Evolutionary conservation across 2,113 vertebrate genomes (phyloP).

Genomic region (Motacilla alba): DNA sequence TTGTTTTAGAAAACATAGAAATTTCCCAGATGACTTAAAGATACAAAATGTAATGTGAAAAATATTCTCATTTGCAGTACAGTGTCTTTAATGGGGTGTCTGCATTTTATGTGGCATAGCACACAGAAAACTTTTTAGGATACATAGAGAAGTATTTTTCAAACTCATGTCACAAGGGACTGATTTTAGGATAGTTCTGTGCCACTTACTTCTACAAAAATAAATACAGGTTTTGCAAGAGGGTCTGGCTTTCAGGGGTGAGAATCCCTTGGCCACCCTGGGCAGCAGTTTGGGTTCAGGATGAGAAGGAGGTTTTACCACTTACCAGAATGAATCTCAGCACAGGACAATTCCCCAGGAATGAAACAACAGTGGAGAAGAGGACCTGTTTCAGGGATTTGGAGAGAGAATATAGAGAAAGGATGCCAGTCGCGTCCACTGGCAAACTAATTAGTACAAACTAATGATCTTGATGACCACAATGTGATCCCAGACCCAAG

Average conservation of each 20-base stretch:
- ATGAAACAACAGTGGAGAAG: background rate
- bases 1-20: background rate
- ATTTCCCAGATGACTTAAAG: background rate
- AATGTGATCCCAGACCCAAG: background rate
- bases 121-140: background rate
- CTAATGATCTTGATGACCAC: background rate
- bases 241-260: background rate
- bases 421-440: background rate
- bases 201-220: background rate
- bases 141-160: background rate
- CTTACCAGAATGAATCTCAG: background rate
- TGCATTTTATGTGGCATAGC: background rate
- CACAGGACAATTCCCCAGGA: background rate
- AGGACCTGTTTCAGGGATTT: background rate
- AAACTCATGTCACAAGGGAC: background rate
- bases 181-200: background rate
- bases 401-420: background rate
- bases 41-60: background rate
- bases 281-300: rapidly evolving
- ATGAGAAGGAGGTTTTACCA: background rate
- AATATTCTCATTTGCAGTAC: background rate
- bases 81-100: background rate
- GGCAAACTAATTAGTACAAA: background rate
- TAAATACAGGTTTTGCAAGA: background rate
- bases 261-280: background rate